A percentile compares a stretch with the other conserved stretches of the same genome.
phyloP scores from a whole-genome alignment of 2,888 invertebrate genomes.

The Diarsia dahlii region DNA sequence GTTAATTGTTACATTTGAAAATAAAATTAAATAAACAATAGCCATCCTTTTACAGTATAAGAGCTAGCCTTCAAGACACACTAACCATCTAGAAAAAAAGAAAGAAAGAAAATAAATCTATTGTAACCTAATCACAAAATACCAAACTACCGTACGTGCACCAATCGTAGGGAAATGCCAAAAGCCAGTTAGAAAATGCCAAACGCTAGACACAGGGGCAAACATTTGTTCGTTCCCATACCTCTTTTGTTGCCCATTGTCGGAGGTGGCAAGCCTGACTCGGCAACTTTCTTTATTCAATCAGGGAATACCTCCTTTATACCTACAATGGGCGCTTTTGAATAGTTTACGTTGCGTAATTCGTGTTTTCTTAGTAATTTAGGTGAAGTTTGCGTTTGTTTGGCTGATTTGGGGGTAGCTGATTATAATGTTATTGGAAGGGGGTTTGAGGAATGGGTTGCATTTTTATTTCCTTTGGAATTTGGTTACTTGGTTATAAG shows the following conservation, averaged over 20 bases:
- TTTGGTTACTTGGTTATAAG: background rate
- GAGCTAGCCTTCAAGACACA: background rate
- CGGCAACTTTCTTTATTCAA: conserved; percentile 71
- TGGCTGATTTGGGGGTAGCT: conserved; percentile 14
- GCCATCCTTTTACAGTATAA: background rate
- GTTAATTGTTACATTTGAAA: background rate
- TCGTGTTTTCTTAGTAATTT: conserved; percentile 58
- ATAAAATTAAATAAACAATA: background rate
- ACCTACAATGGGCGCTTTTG: conserved; percentile 50
- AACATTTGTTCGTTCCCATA: conserved; percentile 73
- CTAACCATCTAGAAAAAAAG: background rate
- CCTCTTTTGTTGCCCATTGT: conserved; percentile 69
- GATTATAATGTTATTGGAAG: conserved; percentile 29
- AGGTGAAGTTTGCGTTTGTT: conserved; percentile 37
- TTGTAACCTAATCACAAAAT: conserved; percentile 41
- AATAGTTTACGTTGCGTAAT: conserved; percentile 65
- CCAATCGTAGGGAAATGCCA: conserved; percentile 71
- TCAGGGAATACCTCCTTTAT: conserved; percentile 66
- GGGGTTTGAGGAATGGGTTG: background rate
- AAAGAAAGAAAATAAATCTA: background rate
- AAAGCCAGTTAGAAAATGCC: conserved; percentile 75
- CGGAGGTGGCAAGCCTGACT: conserved; percentile 69
- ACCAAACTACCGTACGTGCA: conserved; percentile 50
- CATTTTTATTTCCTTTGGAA: background rate
- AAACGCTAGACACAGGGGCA: conserved; percentile 71